These are phyloP conservation scores for Hermaeophaga mercurialis DNA, from an alignment of 2,888 invertebrate species.

Conservation along the genomic window DNA sequence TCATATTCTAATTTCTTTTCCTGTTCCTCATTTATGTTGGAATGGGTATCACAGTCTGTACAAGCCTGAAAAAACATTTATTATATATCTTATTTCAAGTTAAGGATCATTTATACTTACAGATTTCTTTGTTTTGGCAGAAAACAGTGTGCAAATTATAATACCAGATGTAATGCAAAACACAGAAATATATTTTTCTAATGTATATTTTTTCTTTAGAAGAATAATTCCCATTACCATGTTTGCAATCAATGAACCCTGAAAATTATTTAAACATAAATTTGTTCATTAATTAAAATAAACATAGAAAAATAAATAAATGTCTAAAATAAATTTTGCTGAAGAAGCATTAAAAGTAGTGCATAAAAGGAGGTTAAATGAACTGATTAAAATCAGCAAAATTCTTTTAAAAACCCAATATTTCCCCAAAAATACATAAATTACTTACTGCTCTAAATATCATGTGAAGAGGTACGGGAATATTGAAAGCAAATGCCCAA, in stretches of 20 bases:
- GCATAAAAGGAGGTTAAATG: too few relatives aligned
- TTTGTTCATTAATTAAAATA: too few relatives aligned
- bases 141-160: conserved; percentile 86
- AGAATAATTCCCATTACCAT: conserved; percentile 94
- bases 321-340: too few relatives aligned
- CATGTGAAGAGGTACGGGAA: conserved; percentile 98
- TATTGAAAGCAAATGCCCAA: conserved; percentile 94
- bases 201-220: conserved; percentile 78
- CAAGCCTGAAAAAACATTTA: conserved; percentile 42
- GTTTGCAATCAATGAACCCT: conserved; percentile 96
- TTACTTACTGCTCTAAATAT: conserved; percentile 89
- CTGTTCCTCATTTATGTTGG: conserved; percentile 51
- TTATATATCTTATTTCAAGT: neutral
- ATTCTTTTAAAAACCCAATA: too few relatives aligned
- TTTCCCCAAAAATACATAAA: too few relatives aligned
- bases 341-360: too few relatives aligned
- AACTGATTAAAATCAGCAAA: too few relatives aligned
- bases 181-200: conserved; percentile 88
- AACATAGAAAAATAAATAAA: too few relatives aligned
- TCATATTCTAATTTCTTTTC: conserved; percentile 45
- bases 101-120: conserved; percentile 38
- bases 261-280: too few relatives aligned
- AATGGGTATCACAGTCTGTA: conserved; percentile 53
- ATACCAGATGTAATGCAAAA: conserved; percentile 94
- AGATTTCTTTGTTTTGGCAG: conserved; percentile 62